Evolutionary conservation across 2,888 invertebrate species (phyloP), one percentile per base, ranked within the genome.

Genomic region (Ectobius pallidus): DNA sequence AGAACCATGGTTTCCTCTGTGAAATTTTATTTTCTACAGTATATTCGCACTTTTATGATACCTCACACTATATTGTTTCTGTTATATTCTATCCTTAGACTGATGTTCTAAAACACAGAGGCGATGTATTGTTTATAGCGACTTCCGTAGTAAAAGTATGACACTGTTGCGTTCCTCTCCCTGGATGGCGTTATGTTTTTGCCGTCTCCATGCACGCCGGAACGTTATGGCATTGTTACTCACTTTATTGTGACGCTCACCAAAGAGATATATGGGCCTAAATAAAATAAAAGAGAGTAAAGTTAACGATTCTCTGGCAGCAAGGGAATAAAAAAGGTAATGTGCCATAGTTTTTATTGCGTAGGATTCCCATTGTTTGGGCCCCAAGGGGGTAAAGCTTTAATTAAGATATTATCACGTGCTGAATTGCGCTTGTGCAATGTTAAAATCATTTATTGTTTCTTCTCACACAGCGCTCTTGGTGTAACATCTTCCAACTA

Each of bases 361-460:
- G 18, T 20, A n/a, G 16, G 63, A 63, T 20, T 63, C 63, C 63
- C 42, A 42, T 63, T 63, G 20, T 63, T 63, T 34, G 39, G 42
- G 39, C 14, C 16, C 25, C 14, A n/a, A n/a, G 42, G 25, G 63
- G 42, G 42, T 34, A 63, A 42, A 42, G 39, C 39, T 63, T 63
- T 63, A 63, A 63, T 63, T 63, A 63, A 63, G 63, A 63, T 63
- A 63, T 63, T 63, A 63, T 63, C 63, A 42, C 63, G 63, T 63
- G 63, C 63, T 63, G 63, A 63, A 34, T n/a, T n/a, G 42, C 63
- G 18, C 18, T 14, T 62, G 46, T 46, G 52, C 25, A 14, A 25
- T 52, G 1, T 52, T 22, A 52, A n/a, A 52, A 52, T 52, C 22
- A 22, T 52, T 52, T 52, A 52, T 25, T 52, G 52, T 52, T 52